Evolutionary conservation across 2,113 vertebrate species (phyloP).

Genomic region (Hippoglossus stenolepis): DNA sequence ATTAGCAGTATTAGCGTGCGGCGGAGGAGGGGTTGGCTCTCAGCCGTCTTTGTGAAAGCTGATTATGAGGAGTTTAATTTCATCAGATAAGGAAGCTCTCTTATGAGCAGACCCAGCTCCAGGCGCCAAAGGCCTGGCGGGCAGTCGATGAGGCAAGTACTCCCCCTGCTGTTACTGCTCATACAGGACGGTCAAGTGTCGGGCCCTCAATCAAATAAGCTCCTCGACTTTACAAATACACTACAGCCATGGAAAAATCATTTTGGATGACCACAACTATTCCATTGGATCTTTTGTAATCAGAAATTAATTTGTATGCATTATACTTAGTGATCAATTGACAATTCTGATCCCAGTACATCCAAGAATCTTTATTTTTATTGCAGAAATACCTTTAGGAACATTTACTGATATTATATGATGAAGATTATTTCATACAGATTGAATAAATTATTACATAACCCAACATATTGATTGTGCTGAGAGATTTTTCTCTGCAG

Average conservation of each 20-base stretch:
- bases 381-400: background rate
- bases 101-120: conserved; percentile 28
- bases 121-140: conserved; percentile 16
- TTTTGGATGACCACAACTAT: background rate
- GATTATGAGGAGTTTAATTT: conserved; percentile 73
- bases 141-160: conserved; percentile 43
- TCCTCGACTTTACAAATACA: background rate
- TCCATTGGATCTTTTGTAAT: background rate
- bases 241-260: background rate
- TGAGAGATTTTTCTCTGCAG: too few relatives aligned
- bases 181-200: background rate
- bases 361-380: background rate
- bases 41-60: conserved; percentile 67
- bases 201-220: background rate
- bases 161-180: conserved; percentile 67
- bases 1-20: conserved; percentile 54
- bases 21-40: conserved; percentile 45
- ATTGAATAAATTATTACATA: too few relatives aligned
- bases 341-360: background rate
- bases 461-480: too few relatives aligned
- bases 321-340: background rate
- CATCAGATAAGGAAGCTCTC: conserved; percentile 65
- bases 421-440: too few relatives aligned
- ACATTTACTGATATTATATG: too few relatives aligned
- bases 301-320: too few relatives aligned